Evolutionary conservation across 2,888 invertebrate genomes (phyloP).

Genomic region (Agrotis puta): DNA sequence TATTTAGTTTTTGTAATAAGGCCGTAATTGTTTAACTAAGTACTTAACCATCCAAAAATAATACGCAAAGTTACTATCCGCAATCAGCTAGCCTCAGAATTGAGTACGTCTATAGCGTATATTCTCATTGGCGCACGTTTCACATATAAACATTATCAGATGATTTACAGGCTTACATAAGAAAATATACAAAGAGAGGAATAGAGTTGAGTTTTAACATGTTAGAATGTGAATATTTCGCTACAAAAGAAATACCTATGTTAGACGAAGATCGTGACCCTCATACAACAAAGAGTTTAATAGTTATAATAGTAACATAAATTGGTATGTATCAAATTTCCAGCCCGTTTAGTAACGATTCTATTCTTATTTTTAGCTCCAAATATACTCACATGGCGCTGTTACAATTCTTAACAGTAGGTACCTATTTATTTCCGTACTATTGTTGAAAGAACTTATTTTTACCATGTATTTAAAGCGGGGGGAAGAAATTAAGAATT

Average conservation of each 20-base stretch:
- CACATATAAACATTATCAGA: too few relatives aligned
- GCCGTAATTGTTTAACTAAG: constrained; percentile 1
- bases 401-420: constrained; percentile 4
- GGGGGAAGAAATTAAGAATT: too few relatives aligned
- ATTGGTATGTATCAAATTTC: not conserved
- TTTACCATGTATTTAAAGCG: too few relatives aligned
- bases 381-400: constrained; percentile 13
- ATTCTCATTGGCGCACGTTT: too few relatives aligned
- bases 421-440: too few relatives aligned
- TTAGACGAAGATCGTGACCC: not conserved
- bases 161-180: too few relatives aligned
- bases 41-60: constrained; percentile 12
- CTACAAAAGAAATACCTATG: not conserved
- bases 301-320: not conserved
- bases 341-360: constrained; percentile 1
- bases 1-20: too few relatives aligned
- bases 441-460: too few relatives aligned
- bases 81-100: constrained; percentile 2
- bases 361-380: not conserved
- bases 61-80: not conserved
- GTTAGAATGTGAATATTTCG: too few relatives aligned
- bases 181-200: too few relatives aligned
- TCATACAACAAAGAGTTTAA: constrained; percentile 2
- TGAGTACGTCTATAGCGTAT: not conserved
- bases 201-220: too few relatives aligned